These are phyloP conservation scores for Pollenia amentaria DNA, from an alignment of 2,888 invertebrate genomes.

Conservation along the genomic window DNA sequence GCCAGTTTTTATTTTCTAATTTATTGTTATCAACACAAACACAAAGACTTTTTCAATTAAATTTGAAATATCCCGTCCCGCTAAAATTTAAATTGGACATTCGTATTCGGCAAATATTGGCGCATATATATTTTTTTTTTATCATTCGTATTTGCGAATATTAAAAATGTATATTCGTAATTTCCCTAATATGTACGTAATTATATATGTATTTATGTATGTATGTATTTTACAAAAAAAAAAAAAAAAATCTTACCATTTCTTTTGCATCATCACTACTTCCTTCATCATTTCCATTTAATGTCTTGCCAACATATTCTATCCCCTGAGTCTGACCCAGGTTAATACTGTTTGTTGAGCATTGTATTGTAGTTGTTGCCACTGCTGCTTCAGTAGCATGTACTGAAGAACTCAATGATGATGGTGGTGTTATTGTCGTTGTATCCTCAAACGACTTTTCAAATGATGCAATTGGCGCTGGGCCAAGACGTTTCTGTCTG, in stretches of 20 bases:
- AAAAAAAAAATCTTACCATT: conserved; percentile 39
- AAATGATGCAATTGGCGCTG: conserved; percentile 97
- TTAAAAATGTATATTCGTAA: no score
- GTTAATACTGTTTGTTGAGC: conserved; percentile 34
- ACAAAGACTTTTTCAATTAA: no score
- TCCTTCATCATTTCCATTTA: conserved; percentile 59
- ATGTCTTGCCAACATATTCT: conserved; percentile 33
- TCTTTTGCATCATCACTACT: background rate
- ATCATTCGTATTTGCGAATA: no score
- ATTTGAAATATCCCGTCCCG: no score
- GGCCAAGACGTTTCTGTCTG: conserved; percentile 92
- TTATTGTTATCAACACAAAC: no score
- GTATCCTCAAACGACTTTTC: conserved; percentile 86
- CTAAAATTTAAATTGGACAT: no score
- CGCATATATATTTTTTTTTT: no score
- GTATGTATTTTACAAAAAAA: background rate
- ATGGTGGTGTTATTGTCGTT: conserved; percentile 46
- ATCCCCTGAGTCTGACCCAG: background rate
- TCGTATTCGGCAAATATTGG: no score
- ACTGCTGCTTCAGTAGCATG: conserved; percentile 35
- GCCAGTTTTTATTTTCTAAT: no score
- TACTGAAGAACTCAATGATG: conserved; percentile 67
- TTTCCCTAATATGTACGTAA: no score
- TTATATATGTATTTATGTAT: background rate
- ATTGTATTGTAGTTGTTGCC: conserved; percentile 50